Conservation (phyloP, 1,140 invertebrate genomes). For the Agraylea sexmaculata region DNA sequence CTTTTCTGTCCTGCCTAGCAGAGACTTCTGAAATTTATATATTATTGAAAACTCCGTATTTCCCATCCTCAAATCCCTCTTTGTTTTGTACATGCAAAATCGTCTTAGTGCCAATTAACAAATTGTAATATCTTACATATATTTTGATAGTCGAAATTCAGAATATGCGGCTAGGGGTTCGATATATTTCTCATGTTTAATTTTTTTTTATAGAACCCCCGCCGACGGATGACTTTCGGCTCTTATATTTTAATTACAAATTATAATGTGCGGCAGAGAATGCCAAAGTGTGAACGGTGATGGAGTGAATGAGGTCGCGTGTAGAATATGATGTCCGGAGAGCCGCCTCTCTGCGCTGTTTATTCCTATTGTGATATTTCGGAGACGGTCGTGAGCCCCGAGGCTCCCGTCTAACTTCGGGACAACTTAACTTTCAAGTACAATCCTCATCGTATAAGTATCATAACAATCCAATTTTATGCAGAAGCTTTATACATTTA, state of each 20-base stretch:
- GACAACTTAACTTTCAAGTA: conserved; percentile 18
- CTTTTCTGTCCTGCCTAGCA: conserved; percentile 19
- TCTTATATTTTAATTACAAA: conserved; percentile 1
- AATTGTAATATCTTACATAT: conserved; percentile 7
- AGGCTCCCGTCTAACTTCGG: conserved; percentile 19
- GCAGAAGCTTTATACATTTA: too few species aligned
- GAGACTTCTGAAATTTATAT: conserved; percentile 23
- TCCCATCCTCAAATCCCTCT: conserved; percentile 12
- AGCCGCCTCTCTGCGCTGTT: too few species aligned
- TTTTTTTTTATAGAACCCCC: too few species aligned
- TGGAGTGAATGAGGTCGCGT: conserved; percentile 1
- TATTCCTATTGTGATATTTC: conserved; percentile 18
- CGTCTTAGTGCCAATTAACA: conserved; percentile 18
- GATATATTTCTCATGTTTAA: too few species aligned
- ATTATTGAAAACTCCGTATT: too few species aligned
- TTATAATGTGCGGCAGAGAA: neutral
- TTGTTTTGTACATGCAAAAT: conserved; percentile 12
- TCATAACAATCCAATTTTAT: too few species aligned
- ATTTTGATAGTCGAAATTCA: neutral
- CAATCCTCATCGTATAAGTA: conserved; percentile 22
- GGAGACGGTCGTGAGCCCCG: conserved; percentile 22
- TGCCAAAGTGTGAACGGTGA: conserved; percentile 1
- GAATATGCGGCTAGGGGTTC: neutral
- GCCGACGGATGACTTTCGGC: too few species aligned
- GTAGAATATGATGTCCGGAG: neutral